Percentiles rank a stretch among this genome's conserved stretches.
Evolutionary conservation across 2,113 vertebrate species (phyloP).

Genomic region (Crotalus viridis): DNA sequence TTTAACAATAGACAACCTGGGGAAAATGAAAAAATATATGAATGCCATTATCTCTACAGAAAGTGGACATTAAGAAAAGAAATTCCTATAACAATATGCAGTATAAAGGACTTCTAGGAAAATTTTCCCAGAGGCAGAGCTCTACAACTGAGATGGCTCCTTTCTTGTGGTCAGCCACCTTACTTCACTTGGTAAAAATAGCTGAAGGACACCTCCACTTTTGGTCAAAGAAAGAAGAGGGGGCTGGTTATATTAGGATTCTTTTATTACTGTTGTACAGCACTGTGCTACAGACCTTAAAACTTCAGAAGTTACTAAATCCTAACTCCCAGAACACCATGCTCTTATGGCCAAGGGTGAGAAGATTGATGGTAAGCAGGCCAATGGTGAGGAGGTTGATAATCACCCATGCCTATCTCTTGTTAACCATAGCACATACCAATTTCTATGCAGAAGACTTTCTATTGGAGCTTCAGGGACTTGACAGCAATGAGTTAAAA

Average conservation of each 20-base stretch:
- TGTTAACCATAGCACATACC: neutral
- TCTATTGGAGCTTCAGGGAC: neutral
- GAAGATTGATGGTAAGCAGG: neutral
- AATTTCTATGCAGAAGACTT: neutral
- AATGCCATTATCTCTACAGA: neutral
- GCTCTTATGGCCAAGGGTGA: neutral
- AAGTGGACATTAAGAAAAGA: neutral
- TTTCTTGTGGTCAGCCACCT: neutral
- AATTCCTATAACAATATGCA: neutral
- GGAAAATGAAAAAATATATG: neutral
- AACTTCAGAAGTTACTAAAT: neutral
- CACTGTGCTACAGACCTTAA: neutral
- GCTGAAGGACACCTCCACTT: neutral
- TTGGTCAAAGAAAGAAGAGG: neutral
- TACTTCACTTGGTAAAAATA: neutral
- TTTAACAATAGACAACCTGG: neutral
- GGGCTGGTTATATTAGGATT: neutral
- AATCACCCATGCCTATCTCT: neutral
- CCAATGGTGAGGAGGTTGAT: neutral
- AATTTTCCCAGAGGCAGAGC: neutral
- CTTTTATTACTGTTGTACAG: neutral
- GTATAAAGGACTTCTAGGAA: neutral
- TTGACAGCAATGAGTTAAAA: neutral
- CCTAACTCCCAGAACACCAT: neutral
- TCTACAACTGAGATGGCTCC: neutral